Evolutionary conservation across 1,140 invertebrate species (phyloP).

Genomic region (Papilio glaucus): DNA sequence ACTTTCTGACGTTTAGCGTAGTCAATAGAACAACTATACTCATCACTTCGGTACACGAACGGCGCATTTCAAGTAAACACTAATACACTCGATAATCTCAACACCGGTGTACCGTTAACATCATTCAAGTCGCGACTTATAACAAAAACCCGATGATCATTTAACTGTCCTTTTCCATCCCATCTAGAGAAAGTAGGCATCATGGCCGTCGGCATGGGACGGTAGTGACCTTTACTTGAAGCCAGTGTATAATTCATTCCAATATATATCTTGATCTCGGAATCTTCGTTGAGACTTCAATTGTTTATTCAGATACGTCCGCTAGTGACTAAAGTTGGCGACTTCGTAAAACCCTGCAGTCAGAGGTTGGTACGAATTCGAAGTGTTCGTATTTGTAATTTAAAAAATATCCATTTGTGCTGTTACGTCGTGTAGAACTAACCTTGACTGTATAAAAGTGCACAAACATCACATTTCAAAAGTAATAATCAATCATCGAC

Average conservation of each 20-base stretch:
- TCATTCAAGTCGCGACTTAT: constrained; percentile 8
- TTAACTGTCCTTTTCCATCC: constrained; percentile 24
- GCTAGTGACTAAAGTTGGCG: background rate
- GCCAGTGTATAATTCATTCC: background rate
- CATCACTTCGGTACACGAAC: background rate
- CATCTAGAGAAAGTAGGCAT: constrained; percentile 25
- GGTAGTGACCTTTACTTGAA: constrained; percentile 23
- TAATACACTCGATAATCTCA: constrained; percentile 9
- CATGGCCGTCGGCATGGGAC: constrained; percentile 9
- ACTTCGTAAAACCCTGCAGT: too few species aligned
- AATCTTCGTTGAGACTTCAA: constrained; percentile 6
- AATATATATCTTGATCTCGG: constrained; percentile 6
- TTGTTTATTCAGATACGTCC: constrained; percentile 9
- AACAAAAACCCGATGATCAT: constrained; percentile 18
- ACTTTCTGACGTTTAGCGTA: background rate
- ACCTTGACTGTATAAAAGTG: too few species aligned
- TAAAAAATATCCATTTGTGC: too few species aligned
- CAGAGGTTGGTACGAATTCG: too few species aligned
- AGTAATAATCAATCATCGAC: too few species aligned
- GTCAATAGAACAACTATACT: constrained; percentile 15
- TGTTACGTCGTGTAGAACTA: too few species aligned
- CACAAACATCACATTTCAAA: too few species aligned
- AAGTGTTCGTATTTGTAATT: too few species aligned
- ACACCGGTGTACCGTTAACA: constrained; percentile 5
- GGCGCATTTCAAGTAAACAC: constrained; percentile 8